Percentiles rank a stretch among this genome's conserved stretches.
These are phyloP conservation scores for Bursaphelenchus mucronatus DNA, from an alignment of 1,140 invertebrate genomes.

Conservation along the genomic window DNA sequence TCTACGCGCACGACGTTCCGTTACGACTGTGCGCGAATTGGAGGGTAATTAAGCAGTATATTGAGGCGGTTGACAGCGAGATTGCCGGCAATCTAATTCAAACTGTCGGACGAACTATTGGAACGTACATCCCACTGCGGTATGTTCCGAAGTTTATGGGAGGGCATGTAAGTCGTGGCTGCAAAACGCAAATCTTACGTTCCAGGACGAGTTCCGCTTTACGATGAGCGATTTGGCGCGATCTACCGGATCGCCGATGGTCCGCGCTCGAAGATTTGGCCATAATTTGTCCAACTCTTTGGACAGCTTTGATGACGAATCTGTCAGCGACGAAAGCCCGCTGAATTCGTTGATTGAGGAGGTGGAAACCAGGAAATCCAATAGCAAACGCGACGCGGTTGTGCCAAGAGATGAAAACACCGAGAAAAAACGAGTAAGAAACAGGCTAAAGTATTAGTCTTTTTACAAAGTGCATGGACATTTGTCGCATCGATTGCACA, in stretches of 20 bases:
- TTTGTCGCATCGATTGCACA: too few species aligned
- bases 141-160: conserved; percentile 15
- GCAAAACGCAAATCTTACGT: background rate
- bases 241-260: conserved; percentile 9
- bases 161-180: conserved; percentile 1
- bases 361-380: too few species aligned
- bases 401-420: too few species aligned
- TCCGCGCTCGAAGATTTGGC: background rate
- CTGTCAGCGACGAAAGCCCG: too few species aligned
- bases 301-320: too few species aligned
- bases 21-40: background rate
- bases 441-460: too few species aligned
- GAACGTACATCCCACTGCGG: conserved; percentile 3
- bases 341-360: too few species aligned
- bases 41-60: conserved; percentile 8
- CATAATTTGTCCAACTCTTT: background rate
- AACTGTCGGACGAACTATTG: background rate
- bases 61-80: background rate
- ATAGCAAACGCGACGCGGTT: too few species aligned
- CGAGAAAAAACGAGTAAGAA: too few species aligned
- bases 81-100: background rate
- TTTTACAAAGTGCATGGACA: too few species aligned
- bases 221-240: conserved; percentile 9
- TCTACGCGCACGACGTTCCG: conserved; percentile 7
- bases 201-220: conserved; percentile 19